phyloP scores from a whole-genome alignment of 2,888 invertebrate species.

The Mesochorus sp. region DNA sequence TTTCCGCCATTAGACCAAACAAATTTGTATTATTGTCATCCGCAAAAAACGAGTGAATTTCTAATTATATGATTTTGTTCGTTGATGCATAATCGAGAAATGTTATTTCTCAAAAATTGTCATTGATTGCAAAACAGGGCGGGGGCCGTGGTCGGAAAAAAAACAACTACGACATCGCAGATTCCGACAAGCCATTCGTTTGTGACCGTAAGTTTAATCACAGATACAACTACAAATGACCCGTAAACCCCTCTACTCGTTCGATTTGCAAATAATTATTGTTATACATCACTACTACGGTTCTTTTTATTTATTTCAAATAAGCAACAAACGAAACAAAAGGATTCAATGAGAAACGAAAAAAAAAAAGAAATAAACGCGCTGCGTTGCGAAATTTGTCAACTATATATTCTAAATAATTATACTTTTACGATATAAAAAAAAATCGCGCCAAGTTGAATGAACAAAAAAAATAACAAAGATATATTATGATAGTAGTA shows the following conservation, averaged over 20 bases:
- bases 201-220: constrained; percentile 93
- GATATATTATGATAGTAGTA: constrained; percentile 69
- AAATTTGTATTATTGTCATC: too few species aligned
- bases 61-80: too few species aligned
- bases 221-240: constrained; percentile 81
- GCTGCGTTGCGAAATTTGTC: constrained; percentile 75
- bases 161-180: constrained; percentile 86
- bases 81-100: too few species aligned
- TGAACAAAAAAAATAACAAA: constrained; percentile 66
- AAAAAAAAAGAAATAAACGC: constrained; percentile 64
- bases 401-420: constrained; percentile 71
- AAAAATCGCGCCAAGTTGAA: constrained; percentile 70
- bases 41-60: too few species aligned
- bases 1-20: too few species aligned
- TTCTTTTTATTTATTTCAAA: constrained; percentile 66
- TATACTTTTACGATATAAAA: constrained; percentile 72
- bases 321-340: constrained; percentile 61
- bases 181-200: constrained; percentile 93
- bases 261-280: constrained; percentile 66
- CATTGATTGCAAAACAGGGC: constrained; percentile 74
- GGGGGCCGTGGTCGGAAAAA: constrained; percentile 83
- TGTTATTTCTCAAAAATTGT: neutral
- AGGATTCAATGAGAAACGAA: constrained; percentile 40
- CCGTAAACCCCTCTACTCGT: constrained; percentile 68
- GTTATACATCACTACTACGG: constrained; percentile 65